phyloP scores from a whole-genome alignment of 2,888 invertebrate genomes.

The Pecten maximus region DNA sequence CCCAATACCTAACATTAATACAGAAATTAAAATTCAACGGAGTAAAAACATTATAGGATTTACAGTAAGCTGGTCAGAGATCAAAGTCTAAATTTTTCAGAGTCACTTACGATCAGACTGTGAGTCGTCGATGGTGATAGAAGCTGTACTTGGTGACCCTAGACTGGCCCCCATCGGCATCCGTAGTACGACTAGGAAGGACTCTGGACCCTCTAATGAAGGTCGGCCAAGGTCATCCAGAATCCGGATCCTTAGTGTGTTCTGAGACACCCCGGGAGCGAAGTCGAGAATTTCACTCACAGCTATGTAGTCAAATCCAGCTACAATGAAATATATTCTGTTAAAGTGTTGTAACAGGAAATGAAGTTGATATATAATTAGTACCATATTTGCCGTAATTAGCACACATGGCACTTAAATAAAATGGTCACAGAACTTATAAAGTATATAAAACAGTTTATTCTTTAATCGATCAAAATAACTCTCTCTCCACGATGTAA shows the following conservation, averaged over 20 bases:
- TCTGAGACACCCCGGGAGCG: conserved; percentile 78
- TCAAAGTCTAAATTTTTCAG: not conserved
- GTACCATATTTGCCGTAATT: too few species aligned
- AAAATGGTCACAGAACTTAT: too few species aligned
- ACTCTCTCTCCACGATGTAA: too few species aligned
- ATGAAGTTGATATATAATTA: not conserved
- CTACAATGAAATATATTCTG: conserved; percentile 62
- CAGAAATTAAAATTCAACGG: too few species aligned
- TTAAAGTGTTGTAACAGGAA: not conserved
- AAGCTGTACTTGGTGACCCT: conserved; percentile 75
- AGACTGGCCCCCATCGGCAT: conserved; percentile 79
- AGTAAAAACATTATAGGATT: too few species aligned
- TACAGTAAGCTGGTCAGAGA: too few species aligned
- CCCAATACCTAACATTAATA: too few species aligned
- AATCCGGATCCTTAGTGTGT: conserved; percentile 78
- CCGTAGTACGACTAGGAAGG: conserved; percentile 78
- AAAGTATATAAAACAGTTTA: too few species aligned
- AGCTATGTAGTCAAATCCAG: conserved; percentile 80
- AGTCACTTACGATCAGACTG: conserved; percentile 79
- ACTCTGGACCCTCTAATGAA: conserved; percentile 80
- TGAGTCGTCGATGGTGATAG: conserved; percentile 80
- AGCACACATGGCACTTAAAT: too few species aligned
- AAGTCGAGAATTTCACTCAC: conserved; percentile 79
- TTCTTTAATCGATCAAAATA: too few species aligned
- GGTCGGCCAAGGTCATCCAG: conserved; percentile 81